Evolutionary conservation across 2,113 vertebrate species (phyloP).

Genomic region (Myrmophylax atrothorax): DNA sequence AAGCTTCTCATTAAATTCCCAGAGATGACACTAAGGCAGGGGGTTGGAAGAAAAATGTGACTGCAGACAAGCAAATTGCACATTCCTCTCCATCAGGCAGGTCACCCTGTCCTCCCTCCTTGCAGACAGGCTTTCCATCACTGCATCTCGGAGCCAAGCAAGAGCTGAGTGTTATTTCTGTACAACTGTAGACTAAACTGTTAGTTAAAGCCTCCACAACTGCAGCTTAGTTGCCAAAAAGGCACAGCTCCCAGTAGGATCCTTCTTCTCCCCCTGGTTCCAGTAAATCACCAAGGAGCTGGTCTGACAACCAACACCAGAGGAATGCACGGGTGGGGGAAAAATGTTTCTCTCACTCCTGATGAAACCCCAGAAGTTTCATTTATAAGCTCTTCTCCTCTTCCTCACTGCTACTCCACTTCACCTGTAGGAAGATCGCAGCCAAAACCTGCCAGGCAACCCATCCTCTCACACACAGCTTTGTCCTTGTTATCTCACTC

Average conservation of each 20-base stretch:
- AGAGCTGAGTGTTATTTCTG: background rate
- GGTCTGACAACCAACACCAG: background rate
- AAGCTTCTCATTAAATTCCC: background rate
- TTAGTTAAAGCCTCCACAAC: background rate
- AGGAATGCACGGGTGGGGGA: rapidly evolving
- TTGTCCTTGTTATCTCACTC: background rate
- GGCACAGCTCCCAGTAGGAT: background rate
- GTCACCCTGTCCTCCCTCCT: constrained; percentile 24
- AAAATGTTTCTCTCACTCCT: background rate
- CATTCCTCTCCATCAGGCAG: background rate
- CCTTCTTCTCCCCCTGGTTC: background rate
- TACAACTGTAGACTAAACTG: constrained; percentile 43
- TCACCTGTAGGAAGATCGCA: background rate
- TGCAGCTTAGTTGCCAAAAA: background rate
- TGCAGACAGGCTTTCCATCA: background rate
- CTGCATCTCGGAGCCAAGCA: background rate
- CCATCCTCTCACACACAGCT: background rate
- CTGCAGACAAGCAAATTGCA: background rate
- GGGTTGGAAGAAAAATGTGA: background rate
- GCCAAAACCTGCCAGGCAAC: background rate
- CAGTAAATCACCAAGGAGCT: background rate
- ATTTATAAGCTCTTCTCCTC: background rate
- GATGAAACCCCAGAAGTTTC: background rate
- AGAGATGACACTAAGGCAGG: background rate
- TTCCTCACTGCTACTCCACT: background rate